phyloP scores from a whole-genome alignment of 2,113 vertebrate genomes.

The Lampris incognitus region DNA sequence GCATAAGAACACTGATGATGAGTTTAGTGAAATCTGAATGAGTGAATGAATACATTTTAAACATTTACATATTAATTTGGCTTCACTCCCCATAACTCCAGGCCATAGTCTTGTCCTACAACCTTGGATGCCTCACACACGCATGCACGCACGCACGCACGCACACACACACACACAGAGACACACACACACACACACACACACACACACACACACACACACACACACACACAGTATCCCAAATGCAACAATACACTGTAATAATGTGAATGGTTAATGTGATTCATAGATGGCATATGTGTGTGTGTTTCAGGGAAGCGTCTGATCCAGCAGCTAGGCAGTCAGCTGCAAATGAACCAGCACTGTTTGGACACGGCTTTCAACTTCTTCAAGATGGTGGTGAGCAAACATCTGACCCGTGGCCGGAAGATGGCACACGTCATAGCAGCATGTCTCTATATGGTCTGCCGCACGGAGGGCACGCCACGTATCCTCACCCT shows the following conservation, averaged over 20 bases:
- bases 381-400: constrained; percentile 99
- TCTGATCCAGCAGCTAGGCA: constrained; percentile 96
- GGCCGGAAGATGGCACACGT: constrained; percentile 93
- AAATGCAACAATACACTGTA: too few species aligned
- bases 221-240: not conserved
- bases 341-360: constrained; percentile 95
- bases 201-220: not conserved
- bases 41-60: not conserved
- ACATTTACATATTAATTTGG: not conserved
- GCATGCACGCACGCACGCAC: too few species aligned
- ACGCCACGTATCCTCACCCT: constrained; percentile 94
- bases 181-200: constrained; percentile 4
- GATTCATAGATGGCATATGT: not conserved
- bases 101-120: not conserved
- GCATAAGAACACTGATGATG: too few species aligned
- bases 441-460: constrained; percentile 96
- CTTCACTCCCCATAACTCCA: not conserved
- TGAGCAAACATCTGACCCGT: constrained; percentile 93
- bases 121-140: too few species aligned
- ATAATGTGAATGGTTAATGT: not conserved
- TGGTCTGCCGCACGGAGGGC: constrained; percentile 96
- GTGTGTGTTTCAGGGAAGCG: constrained; percentile 84
- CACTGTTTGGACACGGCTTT: constrained; percentile 97
- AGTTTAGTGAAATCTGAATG: too few species aligned
- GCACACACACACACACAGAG: too few species aligned